Percentiles rank a stretch among this genome's conserved stretches.
Evolutionary conservation across 2,113 vertebrate genomes (phyloP).

Genomic region (Chauna torquata): DNA sequence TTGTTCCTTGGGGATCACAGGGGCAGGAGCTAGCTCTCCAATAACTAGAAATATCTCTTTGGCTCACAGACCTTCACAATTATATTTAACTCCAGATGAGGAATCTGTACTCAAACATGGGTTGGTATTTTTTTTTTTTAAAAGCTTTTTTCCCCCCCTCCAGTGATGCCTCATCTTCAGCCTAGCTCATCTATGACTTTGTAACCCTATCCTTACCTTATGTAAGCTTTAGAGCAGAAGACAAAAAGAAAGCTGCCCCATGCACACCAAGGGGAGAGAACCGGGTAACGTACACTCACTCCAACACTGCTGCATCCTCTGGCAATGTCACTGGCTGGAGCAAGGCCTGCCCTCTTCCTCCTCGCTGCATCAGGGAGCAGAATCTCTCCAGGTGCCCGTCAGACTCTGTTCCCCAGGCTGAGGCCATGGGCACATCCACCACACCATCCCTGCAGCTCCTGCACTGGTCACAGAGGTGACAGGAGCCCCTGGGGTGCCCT

Average conservation of each 20-base stretch:
- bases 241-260: background rate
- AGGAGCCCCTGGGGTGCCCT: background rate
- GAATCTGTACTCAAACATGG: constrained; percentile 63
- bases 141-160: background rate
- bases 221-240: background rate
- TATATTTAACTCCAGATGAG: constrained; percentile 70
- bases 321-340: fast-evolving
- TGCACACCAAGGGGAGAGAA: background rate
- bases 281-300: background rate
- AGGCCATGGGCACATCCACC: background rate
- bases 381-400: fast-evolving
- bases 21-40: constrained; percentile 51
- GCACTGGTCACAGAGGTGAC: background rate
- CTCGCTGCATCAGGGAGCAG: background rate
- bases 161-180: constrained; percentile 28
- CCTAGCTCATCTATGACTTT: constrained; percentile 1
- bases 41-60: constrained; percentile 60
- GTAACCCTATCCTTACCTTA: constrained; percentile 2
- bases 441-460: background rate
- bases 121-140: constrained; percentile 43
- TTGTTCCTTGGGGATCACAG: constrained; percentile 58
- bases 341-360: background rate
- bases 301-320: background rate
- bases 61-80: constrained; percentile 59
- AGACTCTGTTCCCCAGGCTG: background rate